Conservation (phyloP, 1,140 invertebrate genomes). For the Lepidurus apus region DNA sequence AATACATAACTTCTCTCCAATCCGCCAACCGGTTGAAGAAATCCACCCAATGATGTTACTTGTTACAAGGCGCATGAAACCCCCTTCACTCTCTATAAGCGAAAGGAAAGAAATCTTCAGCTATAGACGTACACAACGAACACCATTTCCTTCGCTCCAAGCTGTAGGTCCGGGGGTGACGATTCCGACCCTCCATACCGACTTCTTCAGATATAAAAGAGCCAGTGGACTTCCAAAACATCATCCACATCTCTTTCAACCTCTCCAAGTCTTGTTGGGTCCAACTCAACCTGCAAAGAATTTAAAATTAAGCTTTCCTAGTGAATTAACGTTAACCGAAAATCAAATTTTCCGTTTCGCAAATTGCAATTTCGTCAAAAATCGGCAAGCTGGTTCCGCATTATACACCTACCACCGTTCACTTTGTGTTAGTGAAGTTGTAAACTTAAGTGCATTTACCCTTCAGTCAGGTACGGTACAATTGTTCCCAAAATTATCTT, state of each 20-base stretch:
- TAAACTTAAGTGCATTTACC: neutral
- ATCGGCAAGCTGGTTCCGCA: neutral
- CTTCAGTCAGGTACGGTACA: neutral
- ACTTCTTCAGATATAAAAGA: constrained; percentile 19
- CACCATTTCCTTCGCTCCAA: neutral
- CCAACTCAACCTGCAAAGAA: neutral
- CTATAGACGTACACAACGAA: neutral
- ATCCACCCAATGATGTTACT: neutral
- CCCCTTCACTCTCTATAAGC: constrained; percentile 13
- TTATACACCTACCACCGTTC: neutral
- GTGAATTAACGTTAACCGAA: neutral
- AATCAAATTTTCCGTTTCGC: neutral
- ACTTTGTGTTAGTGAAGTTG: neutral
- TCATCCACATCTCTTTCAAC: neutral
- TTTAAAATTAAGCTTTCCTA: neutral
- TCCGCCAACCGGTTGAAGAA: neutral
- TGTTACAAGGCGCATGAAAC: neutral
- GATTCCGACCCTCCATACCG: neutral
- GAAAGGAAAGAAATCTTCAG: constrained; percentile 1
- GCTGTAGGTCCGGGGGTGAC: neutral
- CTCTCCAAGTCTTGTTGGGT: neutral
- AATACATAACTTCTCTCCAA: constrained; percentile 5
- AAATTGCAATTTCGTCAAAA: neutral
- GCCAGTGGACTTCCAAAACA: neutral
- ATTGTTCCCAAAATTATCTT: neutral